Base-by-base conservation (phyloP, 1,140 invertebrate genomes). In the Gonioctena quinquepunctata region DNA sequence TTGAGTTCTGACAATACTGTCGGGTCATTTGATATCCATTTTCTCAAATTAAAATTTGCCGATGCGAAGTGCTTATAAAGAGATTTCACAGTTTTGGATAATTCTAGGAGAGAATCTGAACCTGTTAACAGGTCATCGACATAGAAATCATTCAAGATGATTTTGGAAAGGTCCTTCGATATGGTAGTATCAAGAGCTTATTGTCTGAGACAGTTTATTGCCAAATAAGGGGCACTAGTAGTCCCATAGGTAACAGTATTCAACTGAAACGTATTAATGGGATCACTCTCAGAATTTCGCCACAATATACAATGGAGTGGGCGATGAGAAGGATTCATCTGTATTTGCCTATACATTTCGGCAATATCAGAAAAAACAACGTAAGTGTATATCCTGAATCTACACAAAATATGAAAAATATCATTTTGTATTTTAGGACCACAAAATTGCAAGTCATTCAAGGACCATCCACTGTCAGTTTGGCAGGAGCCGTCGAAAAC, bases 391-490 rank as follows among this genome's bases (percentile, higher is more conserved):
- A 16, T 2, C 50, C 69, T 11, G 50, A 56, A 85, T 61, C 82
- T 78, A 18, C 85, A 70, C 3, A 86, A 23, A 28, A 85, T 74
- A 50, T 74, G 70, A 27, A 79, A 62, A n/a, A 85, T 57, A 63
- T 85, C 81, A 26, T 82, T 76, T 72, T 85, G 84, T 0, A 87
- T 59, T 62, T 79, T 79, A 6, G 85, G 83, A 8, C 84, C 85
- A 13, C 11, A 0, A 42, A 13, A 8, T n/a, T 42, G 33, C n/a
- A 42, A 42, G 78, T 81, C 70, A 67, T 81, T 81, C 16, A 81
- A 63, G 3, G 76, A 80, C 1, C 67, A 26, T 25, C 76, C 74
- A n/a, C 69, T 68, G 1, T 56, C 65, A 3, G 79, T 76, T 64
- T 66, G 79, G 0, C 72, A 70, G 1, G 80, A 82, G 0, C 74